Evolutionary conservation across 2,113 vertebrate genomes (phyloP), one percentile per base, ranked within the genome.

Genomic region (Arothron firmamentum): DNA sequence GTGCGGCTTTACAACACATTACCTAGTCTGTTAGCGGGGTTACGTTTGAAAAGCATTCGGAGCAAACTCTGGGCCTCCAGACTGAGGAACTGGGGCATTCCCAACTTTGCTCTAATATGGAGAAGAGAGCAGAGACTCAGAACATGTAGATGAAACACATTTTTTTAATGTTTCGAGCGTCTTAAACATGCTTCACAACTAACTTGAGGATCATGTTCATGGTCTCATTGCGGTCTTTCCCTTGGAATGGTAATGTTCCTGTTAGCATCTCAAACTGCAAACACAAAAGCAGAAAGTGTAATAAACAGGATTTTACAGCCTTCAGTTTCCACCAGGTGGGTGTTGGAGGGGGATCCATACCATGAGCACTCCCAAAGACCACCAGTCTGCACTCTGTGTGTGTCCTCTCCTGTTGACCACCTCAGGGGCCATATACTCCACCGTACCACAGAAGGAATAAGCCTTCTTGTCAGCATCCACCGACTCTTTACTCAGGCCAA

Each of bases 141-240:
- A 23, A 38, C 43, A 21, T 46, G n/a, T 25, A 43, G n/a, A 53
- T n/a, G 6, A 18, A n/a, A 3, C 25, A 34, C 16, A 31, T 18
- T 17, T 16, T 11, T 21, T 3, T 1, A 13, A 13, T 13, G 16
- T 15, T 43, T n/a, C 12, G 5, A 53, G 18, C 19, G 51, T 58
- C 23, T 60, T 53, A 43, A 55, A 52, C 17, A 45, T 3, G 14
- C 12, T 23, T 15, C 38, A 41, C 16, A 59, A 94, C 95, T 96
- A 90, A 98, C 96, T 98, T 98, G 58, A 98, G 92, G 70, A 98
- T 98, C 96, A 98, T 97, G 90, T 97, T 98, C 96, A 98, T 98
- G 53, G 96, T 97, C 79, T 98, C 96, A 56, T 97, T 97, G 76
- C 95, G 91, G 83, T 97, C 96, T 92, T 97, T 98, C 75, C 96